Conservation (phyloP, 1,140 invertebrate species). For the Proales similis region DNA sequence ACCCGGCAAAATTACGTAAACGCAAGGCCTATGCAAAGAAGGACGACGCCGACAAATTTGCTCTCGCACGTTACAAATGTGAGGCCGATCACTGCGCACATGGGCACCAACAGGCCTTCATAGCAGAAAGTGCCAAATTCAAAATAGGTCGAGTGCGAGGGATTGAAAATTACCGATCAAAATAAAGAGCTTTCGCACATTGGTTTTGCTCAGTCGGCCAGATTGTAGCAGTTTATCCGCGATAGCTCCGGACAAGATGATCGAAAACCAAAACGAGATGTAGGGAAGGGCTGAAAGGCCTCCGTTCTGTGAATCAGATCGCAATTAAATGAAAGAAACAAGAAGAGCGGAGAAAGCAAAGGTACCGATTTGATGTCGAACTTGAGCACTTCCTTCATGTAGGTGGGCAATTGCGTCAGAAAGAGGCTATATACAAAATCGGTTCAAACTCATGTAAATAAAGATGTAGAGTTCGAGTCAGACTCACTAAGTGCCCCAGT, state of each 20-base stretch:
- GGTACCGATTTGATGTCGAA: conserved; percentile 49
- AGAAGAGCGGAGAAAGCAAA: too few species aligned
- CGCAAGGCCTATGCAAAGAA: conserved; percentile 68
- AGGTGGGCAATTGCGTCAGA: conserved; percentile 51
- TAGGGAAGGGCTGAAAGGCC: conserved; percentile 52
- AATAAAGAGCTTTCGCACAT: conserved; percentile 48
- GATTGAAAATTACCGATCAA: too few species aligned
- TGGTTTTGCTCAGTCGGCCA: conserved; percentile 41
- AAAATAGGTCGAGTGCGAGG: too few species aligned
- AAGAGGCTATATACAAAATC: conserved; percentile 58
- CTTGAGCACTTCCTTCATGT: conserved; percentile 51
- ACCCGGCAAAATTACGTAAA: conserved; percentile 48
- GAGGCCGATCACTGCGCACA: conserved; percentile 46
- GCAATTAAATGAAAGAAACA: too few species aligned
- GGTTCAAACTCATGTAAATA: neutral
- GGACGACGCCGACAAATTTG: conserved; percentile 65
- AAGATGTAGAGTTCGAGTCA: conserved; percentile 46
- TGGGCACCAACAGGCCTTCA: conserved; percentile 47
- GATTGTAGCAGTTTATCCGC: conserved; percentile 45
- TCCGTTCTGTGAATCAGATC: conserved; percentile 50
- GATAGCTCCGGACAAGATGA: conserved; percentile 46
- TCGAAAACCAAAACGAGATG: conserved; percentile 47
- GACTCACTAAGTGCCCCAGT: conserved; percentile 62
- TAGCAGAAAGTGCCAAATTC: conserved; percentile 45
- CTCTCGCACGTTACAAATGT: conserved; percentile 50